These are phyloP conservation scores for Cheirogaleus major DNA, from an alignment of 2,797 vertebrate genomes.

Conservation along the genomic window DNA sequence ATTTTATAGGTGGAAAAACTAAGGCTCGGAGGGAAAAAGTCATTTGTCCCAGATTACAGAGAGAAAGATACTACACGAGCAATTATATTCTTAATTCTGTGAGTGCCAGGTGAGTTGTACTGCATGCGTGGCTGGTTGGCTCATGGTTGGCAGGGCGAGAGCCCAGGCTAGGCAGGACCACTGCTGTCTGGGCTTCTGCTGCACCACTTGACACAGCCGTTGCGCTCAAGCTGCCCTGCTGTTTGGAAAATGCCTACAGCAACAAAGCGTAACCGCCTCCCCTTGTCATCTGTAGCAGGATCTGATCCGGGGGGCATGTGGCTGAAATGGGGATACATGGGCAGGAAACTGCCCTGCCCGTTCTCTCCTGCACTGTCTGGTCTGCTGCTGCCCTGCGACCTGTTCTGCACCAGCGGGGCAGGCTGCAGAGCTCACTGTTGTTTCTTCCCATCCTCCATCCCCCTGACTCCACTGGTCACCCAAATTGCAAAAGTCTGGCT, in stretches of 20 bases:
- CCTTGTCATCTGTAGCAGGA: background rate
- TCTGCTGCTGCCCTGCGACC: background rate
- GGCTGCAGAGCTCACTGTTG: background rate
- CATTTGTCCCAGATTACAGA: background rate
- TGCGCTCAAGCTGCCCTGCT: background rate
- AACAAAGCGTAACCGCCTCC: background rate
- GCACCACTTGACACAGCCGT: background rate
- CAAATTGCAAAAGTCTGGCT: background rate
- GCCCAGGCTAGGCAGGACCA: too few species aligned
- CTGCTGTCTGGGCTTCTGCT: background rate
- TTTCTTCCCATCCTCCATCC: too few species aligned
- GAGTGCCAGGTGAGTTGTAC: accelerated
- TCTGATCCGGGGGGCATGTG: background rate
- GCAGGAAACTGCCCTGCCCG: background rate
- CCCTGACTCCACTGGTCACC: background rate
- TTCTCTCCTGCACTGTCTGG: background rate
- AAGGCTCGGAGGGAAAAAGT: background rate
- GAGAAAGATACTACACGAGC: background rate
- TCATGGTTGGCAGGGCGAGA: accelerated
- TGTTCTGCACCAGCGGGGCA: background rate
- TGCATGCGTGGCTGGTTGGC: accelerated
- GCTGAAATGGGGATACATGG: background rate
- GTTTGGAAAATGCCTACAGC: background rate
- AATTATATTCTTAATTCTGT: background rate
- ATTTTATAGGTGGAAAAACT: background rate